Evolutionary conservation across 2,113 vertebrate genomes (phyloP).

Genomic region (Muscicapa adusta): DNA sequence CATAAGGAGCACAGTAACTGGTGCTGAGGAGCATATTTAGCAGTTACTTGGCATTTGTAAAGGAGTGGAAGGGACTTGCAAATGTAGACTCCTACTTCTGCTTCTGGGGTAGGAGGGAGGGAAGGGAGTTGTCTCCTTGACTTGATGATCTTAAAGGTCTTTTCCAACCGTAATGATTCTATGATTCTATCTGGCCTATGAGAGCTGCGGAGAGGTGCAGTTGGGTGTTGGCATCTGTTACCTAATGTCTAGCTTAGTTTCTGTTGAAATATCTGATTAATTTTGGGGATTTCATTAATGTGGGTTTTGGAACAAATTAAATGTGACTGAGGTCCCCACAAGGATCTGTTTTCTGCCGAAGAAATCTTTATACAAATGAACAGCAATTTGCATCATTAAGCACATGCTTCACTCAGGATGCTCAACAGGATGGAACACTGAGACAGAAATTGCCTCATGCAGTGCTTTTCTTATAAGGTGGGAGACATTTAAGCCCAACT

Average conservation of each 20-base stretch:
- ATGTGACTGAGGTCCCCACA: neutral
- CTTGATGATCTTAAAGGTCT: neutral
- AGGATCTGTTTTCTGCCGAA: neutral
- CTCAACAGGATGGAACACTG: neutral
- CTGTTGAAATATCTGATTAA: neutral
- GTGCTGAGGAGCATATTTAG: neutral
- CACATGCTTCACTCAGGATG: fast-evolving
- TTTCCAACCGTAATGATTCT: neutral
- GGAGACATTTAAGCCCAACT: neutral
- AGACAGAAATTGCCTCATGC: neutral
- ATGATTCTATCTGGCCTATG: neutral
- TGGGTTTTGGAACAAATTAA: constrained; percentile 33
- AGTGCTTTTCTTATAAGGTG: neutral
- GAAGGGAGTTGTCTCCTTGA: neutral
- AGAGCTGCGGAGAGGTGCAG: neutral
- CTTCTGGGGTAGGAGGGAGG: neutral
- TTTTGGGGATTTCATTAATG: neutral
- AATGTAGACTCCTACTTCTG: neutral
- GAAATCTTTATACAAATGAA: neutral
- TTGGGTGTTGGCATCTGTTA: neutral
- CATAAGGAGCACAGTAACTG: neutral
- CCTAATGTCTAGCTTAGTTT: neutral
- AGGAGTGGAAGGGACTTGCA: neutral
- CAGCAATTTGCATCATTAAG: neutral
- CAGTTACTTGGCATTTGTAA: neutral